A percentile compares a stretch with the other conserved stretches of the same genome.
Evolutionary conservation across 2,797 vertebrate species (phyloP).

Genomic region (Sebastes itinus): DNA sequence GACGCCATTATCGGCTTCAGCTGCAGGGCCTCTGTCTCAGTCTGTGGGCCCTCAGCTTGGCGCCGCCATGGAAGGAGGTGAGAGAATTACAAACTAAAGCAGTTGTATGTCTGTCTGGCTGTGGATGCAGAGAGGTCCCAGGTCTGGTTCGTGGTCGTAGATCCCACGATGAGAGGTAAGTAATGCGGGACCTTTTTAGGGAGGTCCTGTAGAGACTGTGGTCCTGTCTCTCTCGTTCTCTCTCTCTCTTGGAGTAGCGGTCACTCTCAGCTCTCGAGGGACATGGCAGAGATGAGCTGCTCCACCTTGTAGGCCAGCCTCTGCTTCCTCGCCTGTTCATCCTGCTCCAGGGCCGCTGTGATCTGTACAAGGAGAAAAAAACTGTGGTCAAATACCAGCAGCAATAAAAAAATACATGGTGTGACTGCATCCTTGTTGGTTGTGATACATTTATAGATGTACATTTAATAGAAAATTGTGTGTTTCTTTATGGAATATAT

Average conservation of each 20-base stretch:
- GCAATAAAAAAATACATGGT: neutral
- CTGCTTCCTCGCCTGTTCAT: slow-evolving; percentile 95
- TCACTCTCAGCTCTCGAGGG: slow-evolving; percentile 92
- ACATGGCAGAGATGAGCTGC: slow-evolving; percentile 95
- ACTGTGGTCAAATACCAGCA: slow-evolving; percentile 1
- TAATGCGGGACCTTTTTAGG: slow-evolving; percentile 46
- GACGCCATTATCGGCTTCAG: slow-evolving; percentile 36
- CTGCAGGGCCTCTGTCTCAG: slow-evolving; percentile 33
- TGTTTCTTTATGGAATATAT: neutral
- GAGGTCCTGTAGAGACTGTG: slow-evolving; percentile 46
- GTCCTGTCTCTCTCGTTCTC: slow-evolving; percentile 39
- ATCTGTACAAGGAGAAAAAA: slow-evolving; percentile 80
- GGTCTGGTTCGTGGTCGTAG: slow-evolving; percentile 51
- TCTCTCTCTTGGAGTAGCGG: slow-evolving; percentile 8
- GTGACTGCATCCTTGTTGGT: neutral
- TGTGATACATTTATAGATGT: neutral
- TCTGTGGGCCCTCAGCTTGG: slow-evolving; percentile 34
- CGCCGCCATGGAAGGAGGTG: slow-evolving; percentile 37
- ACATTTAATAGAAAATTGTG: neutral
- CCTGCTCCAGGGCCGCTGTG: slow-evolving; percentile 92
- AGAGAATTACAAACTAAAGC: slow-evolving; percentile 54
- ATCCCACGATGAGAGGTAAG: slow-evolving; percentile 66
- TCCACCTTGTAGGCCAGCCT: slow-evolving; percentile 96
- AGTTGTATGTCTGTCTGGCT: slow-evolving; percentile 41
- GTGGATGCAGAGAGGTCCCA: slow-evolving; percentile 51